A percentile compares a stretch with the other conserved stretches of the same genome.
Evolutionary conservation across 2,113 vertebrate genomes (phyloP).

Genomic region (Hemiscyllium ocellatum): DNA sequence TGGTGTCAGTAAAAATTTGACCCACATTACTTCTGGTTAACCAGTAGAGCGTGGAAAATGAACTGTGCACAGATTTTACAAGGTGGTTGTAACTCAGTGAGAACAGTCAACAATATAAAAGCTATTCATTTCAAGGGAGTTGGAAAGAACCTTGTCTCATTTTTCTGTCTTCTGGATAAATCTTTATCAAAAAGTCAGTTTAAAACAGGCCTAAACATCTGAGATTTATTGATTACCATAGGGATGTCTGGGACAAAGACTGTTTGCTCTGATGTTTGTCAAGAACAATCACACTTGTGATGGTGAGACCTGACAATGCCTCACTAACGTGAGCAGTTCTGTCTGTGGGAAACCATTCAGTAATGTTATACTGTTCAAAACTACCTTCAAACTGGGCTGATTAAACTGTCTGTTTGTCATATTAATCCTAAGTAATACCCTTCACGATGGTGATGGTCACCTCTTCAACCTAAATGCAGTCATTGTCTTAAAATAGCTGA

Average conservation of each 20-base stretch:
- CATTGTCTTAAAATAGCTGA: background rate
- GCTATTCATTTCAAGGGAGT: background rate
- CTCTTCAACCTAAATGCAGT: background rate
- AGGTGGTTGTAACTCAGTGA: conserved; percentile 36
- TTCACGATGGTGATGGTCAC: background rate
- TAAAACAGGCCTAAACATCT: background rate
- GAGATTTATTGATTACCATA: background rate
- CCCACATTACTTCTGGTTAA: conserved; percentile 42
- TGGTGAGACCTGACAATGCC: background rate
- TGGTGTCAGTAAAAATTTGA: conserved; percentile 40
- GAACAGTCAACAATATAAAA: conserved; percentile 40
- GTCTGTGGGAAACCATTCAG: background rate
- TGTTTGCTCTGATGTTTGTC: background rate
- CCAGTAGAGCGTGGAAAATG: conserved; percentile 42
- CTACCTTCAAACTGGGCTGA: background rate
- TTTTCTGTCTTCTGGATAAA: background rate
- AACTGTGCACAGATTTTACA: conserved; percentile 43
- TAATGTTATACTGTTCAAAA: background rate
- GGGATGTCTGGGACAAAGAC: background rate
- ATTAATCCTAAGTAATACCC: background rate
- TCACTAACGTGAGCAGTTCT: background rate
- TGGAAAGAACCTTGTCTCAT: background rate
- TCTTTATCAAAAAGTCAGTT: too few species aligned
- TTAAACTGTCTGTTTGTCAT: background rate
- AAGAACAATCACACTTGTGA: background rate